A percentile compares a stretch with the other conserved stretches of the same genome.
Conservation (phyloP, 2,113 vertebrate species). For the Gracilinanus agilis region DNA sequence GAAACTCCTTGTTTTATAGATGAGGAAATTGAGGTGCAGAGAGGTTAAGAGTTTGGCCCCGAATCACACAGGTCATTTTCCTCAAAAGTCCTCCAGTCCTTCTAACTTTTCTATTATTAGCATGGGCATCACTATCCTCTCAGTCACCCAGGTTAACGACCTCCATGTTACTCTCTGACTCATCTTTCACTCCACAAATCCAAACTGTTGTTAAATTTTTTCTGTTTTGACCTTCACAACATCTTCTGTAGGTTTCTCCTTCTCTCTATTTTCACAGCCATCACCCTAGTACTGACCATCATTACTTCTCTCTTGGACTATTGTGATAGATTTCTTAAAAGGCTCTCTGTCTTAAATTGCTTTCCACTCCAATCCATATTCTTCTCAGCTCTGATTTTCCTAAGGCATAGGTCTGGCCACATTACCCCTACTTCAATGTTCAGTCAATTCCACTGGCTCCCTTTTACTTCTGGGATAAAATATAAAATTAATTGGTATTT, state of each 20-base stretch:
- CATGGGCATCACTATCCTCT: background rate
- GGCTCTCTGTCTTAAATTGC: background rate
- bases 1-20: background rate
- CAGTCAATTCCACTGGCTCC: background rate
- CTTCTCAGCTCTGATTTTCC: background rate
- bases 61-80: background rate
- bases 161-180: background rate
- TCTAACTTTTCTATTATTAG: background rate
- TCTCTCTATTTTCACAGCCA: background rate
- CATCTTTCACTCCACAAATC: background rate
- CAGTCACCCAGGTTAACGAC: background rate
- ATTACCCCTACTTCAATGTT: background rate
- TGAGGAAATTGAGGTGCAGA: background rate
- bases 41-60: background rate
- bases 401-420: background rate
- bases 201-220: background rate
- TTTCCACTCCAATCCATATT: background rate
- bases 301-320: background rate
- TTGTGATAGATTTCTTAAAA: background rate
- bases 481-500: background rate
- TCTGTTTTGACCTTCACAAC: background rate
- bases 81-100: background rate
- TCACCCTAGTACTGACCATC: background rate
- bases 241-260: background rate
- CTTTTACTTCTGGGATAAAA: background rate